Base-by-base conservation (phyloP, 53 echinoderm and acorn worm genomes). In the Luidia sarsii region DNA sequence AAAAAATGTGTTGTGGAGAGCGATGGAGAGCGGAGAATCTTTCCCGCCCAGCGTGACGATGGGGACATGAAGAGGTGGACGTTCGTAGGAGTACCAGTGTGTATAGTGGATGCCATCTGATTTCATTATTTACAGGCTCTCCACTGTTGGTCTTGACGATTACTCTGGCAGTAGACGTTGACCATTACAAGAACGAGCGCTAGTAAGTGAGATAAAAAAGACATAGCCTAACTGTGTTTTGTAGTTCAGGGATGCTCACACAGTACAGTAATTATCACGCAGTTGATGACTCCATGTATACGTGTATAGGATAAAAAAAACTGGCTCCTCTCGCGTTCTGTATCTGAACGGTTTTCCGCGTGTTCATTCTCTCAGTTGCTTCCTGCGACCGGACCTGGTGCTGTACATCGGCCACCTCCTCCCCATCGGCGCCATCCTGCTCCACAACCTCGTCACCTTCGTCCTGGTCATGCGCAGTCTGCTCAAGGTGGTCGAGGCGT, bases 121-220 rank as follows among this genome's bases (percentile, higher is more conserved):
- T n/a, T 13, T 45, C 22, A 0, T 18, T 33, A 15, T 11, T 60
- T 49, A 27, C 69, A 94, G 94, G 94, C 10, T 38, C 29, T 10
- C 94, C 94, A 28, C 25, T 89, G 13, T 56, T 91, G n/a, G 50
- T 80, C 8, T 86, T 94, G 35, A 68, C 66, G 5, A 79, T 94
- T 20, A 82, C 91, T 7, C 10, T 91, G 27, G 89, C 77, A n/a
- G 74, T 86, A 2, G 72, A 70, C 5, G 71, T 32, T 25, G 55
- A 86, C 6, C 80, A 84, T 14, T 89, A 91, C 62, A 53, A n/a
- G 14, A 51, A 55, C 88, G 80, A 84, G 71, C 77, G 88, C 77
- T 89, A 74, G 43, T 70, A 84, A 61, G 84, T 48, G 33, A 37
- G 11, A 31, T 23, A 23, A 54, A 18, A 54, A 23, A n/a, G 7